Evolutionary conservation across 1,140 invertebrate genomes (phyloP).

Genomic region (Phortica variegata): DNA sequence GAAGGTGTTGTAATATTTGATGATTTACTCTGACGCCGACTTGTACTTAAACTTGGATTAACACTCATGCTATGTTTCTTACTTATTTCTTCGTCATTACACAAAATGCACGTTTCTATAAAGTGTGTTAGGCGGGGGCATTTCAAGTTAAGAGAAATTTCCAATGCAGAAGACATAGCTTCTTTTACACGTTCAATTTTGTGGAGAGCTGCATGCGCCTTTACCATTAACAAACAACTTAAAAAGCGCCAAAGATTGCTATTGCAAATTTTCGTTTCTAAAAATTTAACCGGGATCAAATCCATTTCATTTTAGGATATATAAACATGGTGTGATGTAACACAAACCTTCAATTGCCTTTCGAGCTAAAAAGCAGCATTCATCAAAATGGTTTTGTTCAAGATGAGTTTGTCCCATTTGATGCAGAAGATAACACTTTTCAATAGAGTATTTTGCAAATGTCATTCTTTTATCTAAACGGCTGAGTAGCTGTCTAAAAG

Average conservation of each 20-base stretch:
- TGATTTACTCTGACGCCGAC: conserved; percentile 8
- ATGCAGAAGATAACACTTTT: conserved; percentile 43
- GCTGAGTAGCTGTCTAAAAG: conserved; percentile 21
- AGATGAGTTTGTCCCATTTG: conserved; percentile 39
- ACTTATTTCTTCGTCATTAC: conserved; percentile 27
- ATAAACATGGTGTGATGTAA: too few species aligned
- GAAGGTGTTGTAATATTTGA: neutral
- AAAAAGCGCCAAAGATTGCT: conserved; percentile 38
- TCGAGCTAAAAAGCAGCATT: conserved; percentile 36
- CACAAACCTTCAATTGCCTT: conserved; percentile 32
- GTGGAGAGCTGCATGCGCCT: conserved; percentile 34
- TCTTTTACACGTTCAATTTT: conserved; percentile 36
- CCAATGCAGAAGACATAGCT: conserved; percentile 16
- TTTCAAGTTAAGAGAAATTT: conserved; percentile 17
- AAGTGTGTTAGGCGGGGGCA: conserved; percentile 15
- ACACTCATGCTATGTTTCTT: conserved; percentile 24
- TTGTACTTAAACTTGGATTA: conserved; percentile 6
- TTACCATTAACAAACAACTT: conserved; percentile 31
- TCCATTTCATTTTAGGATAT: too few species aligned
- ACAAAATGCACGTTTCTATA: conserved; percentile 20
- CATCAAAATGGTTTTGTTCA: conserved; percentile 29
- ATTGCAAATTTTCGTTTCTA: conserved; percentile 35
- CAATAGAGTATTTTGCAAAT: conserved; percentile 41
- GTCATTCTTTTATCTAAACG: conserved; percentile 33
- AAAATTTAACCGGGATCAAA: neutral